Conservation (phyloP, 2,113 vertebrate species). For the Clinocottus analis region DNA sequence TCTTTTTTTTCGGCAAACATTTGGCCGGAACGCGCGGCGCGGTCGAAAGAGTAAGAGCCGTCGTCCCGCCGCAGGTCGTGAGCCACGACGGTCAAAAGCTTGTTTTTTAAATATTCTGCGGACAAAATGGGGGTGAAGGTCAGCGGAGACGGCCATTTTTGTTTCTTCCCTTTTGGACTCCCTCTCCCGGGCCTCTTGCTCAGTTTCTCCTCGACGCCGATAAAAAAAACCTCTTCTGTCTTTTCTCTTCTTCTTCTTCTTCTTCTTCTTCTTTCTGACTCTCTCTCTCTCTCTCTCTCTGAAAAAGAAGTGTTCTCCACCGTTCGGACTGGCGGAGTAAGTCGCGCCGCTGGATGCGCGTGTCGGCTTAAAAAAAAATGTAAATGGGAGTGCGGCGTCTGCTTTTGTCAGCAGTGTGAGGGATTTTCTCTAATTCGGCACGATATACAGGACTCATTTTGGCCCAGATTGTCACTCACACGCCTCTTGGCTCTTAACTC, state of each 20-base stretch:
- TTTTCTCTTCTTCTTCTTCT: too few relatives aligned
- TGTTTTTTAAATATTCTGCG: slow-evolving; percentile 12
- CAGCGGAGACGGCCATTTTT: background rate
- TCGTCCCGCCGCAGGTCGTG: background rate
- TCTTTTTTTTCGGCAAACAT: background rate
- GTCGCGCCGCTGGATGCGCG: slow-evolving; percentile 38
- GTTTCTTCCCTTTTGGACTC: background rate
- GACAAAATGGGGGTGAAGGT: slow-evolving; percentile 11
- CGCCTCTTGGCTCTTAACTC: slow-evolving; percentile 54
- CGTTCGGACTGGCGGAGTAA: slow-evolving; percentile 34
- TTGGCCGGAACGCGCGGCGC: background rate
- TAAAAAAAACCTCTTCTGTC: background rate
- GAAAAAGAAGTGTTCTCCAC: slow-evolving; percentile 10
- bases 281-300: slow-evolving; percentile 8
- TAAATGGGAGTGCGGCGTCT: slow-evolving; percentile 62
- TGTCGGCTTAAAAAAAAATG: slow-evolving; percentile 63
- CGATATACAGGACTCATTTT: slow-evolving; percentile 68
- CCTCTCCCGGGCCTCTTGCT: background rate
- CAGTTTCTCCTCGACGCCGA: background rate
- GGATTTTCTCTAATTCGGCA: slow-evolving; percentile 75
- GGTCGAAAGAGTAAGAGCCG: background rate
- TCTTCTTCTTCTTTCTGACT: too few relatives aligned
- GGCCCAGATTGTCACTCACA: slow-evolving; percentile 66
- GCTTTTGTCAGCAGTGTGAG: slow-evolving; percentile 71
- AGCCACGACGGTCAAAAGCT: slow-evolving; percentile 12